Percentiles rank a stretch among this genome's conserved stretches.
Evolutionary conservation across 2,113 vertebrate species (phyloP).

Genomic region (Plectropomus leopardus): DNA sequence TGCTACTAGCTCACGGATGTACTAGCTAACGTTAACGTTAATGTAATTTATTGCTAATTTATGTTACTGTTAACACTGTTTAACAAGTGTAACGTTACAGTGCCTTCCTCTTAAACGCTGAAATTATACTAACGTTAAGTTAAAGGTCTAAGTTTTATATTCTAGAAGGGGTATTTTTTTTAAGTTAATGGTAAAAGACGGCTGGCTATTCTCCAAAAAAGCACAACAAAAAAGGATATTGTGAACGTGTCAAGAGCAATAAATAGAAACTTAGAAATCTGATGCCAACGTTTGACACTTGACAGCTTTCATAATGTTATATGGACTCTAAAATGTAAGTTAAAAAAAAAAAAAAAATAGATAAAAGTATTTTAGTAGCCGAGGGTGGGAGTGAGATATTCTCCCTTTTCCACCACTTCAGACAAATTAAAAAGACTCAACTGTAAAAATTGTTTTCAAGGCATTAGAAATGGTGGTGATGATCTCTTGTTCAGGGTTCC

Average conservation of each 20-base stretch:
- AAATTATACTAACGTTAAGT: no score
- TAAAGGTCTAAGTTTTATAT: no score
- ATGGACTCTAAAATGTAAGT: not conserved
- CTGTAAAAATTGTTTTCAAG: not conserved
- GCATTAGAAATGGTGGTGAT: not conserved
- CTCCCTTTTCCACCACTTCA: not conserved
- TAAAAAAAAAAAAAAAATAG: not conserved
- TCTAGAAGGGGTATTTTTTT: no score
- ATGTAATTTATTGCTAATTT: no score
- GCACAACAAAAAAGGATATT: not conserved
- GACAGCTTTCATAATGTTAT: not conserved
- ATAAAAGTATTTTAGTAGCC: not conserved
- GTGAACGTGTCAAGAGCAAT: not conserved
- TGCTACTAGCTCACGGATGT: no score
- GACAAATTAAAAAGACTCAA: not conserved
- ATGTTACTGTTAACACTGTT: no score
- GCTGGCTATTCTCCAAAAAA: no score
- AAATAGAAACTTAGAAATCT: not conserved
- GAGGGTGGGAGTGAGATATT: not conserved
- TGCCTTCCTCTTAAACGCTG: no score
- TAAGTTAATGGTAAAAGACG: no score
- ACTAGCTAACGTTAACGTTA: no score
- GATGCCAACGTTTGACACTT: not conserved
- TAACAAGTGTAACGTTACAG: no score
- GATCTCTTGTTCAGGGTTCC: no score